Conservation (phyloP, 1,140 invertebrate species). For the Drosophila bocki region DNA sequence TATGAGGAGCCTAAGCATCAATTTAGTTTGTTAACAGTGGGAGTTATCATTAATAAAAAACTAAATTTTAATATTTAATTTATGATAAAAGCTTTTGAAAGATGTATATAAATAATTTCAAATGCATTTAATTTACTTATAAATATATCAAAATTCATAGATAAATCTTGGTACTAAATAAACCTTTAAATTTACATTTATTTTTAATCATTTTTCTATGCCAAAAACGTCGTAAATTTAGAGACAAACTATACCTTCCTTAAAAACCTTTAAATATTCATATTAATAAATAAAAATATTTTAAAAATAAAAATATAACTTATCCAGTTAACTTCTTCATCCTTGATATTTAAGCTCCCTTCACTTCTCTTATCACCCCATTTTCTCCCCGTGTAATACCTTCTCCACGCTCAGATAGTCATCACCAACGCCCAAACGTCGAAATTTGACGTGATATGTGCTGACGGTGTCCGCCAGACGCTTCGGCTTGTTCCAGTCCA, state of each 20-base stretch:
- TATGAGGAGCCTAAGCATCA: neutral
- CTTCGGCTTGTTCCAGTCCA: conserved; percentile 92
- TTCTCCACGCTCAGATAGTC: conserved; percentile 86
- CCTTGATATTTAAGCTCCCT: neutral
- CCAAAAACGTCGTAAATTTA: neutral
- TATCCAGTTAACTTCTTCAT: neutral
- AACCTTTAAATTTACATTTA: neutral
- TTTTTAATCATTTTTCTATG: neutral
- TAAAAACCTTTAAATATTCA: neutral
- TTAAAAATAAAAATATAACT: neutral
- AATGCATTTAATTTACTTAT: neutral
- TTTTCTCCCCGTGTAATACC: conserved; percentile 72
- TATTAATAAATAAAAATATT: neutral
- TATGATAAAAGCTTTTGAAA: too few species aligned
- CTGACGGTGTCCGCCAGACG: conserved; percentile 89
- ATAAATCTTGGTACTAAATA: neutral
- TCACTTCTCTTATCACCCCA: neutral
- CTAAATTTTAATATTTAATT: neutral
- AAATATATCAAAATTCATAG: neutral
- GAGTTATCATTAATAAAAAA: neutral
- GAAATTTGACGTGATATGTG: conserved; percentile 89
- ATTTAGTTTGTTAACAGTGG: too few species aligned
- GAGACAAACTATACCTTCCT: neutral
- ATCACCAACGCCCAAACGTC: conserved; percentile 86
- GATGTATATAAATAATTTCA: neutral